Evolutionary conservation across 2,797 vertebrate species (phyloP).

Genomic region (Moxostoma hubbsi): DNA sequence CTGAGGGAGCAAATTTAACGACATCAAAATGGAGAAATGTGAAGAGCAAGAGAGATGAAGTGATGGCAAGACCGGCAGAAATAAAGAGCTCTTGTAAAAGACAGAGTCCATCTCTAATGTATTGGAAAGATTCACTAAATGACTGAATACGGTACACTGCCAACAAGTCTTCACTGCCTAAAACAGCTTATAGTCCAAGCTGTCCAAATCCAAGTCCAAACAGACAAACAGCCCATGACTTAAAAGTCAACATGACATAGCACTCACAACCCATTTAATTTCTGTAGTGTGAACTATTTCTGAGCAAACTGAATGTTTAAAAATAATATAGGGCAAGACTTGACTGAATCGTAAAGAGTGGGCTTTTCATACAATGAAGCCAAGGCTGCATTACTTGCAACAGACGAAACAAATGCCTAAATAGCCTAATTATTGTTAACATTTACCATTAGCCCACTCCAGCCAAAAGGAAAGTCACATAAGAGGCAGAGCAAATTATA

Average conservation of each 20-base stretch:
- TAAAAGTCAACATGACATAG: not conserved
- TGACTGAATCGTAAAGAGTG: no score
- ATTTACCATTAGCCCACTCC: no score
- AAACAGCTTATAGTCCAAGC: conserved; percentile 7
- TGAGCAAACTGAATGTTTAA: no score
- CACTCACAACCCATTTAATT: not conserved
- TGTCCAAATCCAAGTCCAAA: not conserved
- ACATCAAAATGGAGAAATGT: conserved; percentile 45
- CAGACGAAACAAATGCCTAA: no score
- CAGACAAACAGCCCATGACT: conserved; percentile 11
- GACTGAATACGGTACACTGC: conserved; percentile 25
- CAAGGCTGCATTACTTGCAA: no score
- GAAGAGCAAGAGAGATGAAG: conserved; percentile 8
- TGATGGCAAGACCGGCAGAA: conserved; percentile 3
- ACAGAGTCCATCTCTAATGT: conserved; percentile 34
- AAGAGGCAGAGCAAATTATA: no score
- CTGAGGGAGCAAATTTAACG: conserved; percentile 66
- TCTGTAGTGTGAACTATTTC: no score
- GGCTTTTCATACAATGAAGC: no score
- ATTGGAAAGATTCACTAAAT: conserved; percentile 29
- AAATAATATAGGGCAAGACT: no score
- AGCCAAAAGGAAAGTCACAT: no score
- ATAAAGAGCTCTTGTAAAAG: conserved; percentile 36
- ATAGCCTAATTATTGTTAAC: no score
- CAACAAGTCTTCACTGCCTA: conserved; percentile 22